These are phyloP conservation scores for Drosophila crucigera DNA, from an alignment of 2,888 invertebrate species.

Conservation along the genomic window DNA sequence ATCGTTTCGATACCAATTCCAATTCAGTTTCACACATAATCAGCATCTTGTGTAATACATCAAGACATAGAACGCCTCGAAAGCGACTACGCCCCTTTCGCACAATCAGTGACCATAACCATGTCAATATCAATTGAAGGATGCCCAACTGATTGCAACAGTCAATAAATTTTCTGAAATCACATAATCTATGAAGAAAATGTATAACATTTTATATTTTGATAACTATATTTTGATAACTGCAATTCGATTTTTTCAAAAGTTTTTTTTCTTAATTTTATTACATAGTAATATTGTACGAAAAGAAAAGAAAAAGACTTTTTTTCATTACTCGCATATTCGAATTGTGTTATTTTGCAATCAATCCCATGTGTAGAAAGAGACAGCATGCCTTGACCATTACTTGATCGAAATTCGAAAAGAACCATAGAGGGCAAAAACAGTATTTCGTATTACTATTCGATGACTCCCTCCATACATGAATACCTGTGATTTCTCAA, in stretches of 20 bases:
- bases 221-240: not conserved
- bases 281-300: not conserved
- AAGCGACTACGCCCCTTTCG: not conserved
- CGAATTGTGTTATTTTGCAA: conserved; percentile 10
- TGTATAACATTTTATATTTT: not conserved
- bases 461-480: conserved; percentile 69
- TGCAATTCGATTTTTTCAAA: not conserved
- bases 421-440: conserved; percentile 38
- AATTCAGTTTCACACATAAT: conserved; percentile 45
- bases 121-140: conserved; percentile 45
- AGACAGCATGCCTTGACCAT: conserved; percentile 31
- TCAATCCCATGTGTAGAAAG: conserved; percentile 28
- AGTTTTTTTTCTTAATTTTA: not conserved
- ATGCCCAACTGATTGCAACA: conserved; percentile 8
- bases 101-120: conserved; percentile 17
- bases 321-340: too few species aligned
- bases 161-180: not conserved
- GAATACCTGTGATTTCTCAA: conserved; percentile 68
- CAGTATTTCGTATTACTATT: conserved; percentile 69
- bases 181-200: not conserved
- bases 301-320: not conserved
- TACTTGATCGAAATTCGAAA: conserved; percentile 49
- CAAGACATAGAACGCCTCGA: conserved; percentile 22
- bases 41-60: conserved; percentile 54
- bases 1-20: conserved; percentile 8